phyloP scores from a whole-genome alignment of 2,797 vertebrate species.

The Ficedula albicollis region DNA sequence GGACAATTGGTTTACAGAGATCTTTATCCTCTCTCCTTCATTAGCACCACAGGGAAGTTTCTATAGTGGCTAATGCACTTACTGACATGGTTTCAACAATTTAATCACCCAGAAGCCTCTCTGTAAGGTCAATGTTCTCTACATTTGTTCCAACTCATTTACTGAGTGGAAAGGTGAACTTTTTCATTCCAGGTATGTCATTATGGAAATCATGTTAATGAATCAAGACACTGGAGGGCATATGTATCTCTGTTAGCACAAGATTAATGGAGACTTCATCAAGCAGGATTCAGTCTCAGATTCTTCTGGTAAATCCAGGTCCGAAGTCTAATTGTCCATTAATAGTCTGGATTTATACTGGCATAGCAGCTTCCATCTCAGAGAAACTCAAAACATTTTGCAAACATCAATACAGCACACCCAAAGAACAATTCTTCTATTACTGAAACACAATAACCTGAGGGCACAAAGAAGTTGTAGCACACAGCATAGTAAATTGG shows the following conservation, averaged over 20 bases:
- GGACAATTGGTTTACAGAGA: conserved; percentile 63
- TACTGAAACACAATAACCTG: background rate
- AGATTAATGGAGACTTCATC: conserved; percentile 57
- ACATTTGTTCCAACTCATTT: conserved; percentile 70
- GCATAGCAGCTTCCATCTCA: background rate
- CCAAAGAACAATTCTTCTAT: background rate
- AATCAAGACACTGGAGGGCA: conserved; percentile 55
- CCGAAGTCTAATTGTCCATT: background rate
- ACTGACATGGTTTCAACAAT: conserved; percentile 65
- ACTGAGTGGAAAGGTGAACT: conserved; percentile 59
- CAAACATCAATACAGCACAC: background rate
- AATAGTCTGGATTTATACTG: background rate
- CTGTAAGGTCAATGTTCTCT: conserved; percentile 63
- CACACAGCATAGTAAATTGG: background rate
- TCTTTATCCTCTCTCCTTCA: conserved; percentile 62
- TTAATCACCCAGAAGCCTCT: conserved; percentile 59
- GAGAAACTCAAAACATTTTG: background rate
- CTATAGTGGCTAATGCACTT: conserved; percentile 64
- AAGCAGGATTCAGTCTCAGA: conserved; percentile 3
- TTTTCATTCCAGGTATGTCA: conserved; percentile 64
- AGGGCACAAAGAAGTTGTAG: background rate
- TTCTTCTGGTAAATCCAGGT: conserved; percentile 15
- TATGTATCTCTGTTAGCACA: conserved; percentile 52
- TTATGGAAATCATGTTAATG: conserved; percentile 65
- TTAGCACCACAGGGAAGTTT: conserved; percentile 57